Conservation (phyloP, 1,140 invertebrate species). For the Brachionus manjavacas region DNA sequence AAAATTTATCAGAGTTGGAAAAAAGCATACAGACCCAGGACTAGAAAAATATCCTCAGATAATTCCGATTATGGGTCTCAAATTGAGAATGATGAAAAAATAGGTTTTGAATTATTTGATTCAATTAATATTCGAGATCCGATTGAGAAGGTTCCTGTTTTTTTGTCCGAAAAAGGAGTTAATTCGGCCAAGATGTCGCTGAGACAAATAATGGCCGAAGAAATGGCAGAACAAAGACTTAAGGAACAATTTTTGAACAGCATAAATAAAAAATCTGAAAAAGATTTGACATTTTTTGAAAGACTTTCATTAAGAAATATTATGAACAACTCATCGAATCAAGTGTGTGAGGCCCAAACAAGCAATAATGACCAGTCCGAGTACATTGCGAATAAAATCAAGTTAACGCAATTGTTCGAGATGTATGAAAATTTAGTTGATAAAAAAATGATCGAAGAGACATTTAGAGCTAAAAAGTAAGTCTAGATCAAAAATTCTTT, state of each 20-base stretch:
- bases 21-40: not conserved
- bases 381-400: not conserved
- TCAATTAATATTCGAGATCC: constrained; percentile 12
- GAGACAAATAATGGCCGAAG: constrained; percentile 33
- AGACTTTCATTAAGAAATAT: not conserved
- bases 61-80: not conserved
- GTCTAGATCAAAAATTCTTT: not conserved
- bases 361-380: not conserved
- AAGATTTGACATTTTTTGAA: not conserved
- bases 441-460: constrained; percentile 2
- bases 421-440: constrained; percentile 26
- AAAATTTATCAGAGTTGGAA: constrained; percentile 32
- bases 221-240: not conserved
- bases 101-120: constrained; percentile 19
- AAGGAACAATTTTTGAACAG: not conserved
- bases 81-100: constrained; percentile 10
- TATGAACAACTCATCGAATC: not conserved
- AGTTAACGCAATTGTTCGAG: constrained; percentile 7
- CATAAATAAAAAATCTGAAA: not conserved
- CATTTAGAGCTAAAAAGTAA: constrained; percentile 5
- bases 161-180: constrained; percentile 2
- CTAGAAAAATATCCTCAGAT: not conserved
- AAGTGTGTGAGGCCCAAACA: not conserved
- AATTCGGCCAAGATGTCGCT: constrained; percentile 1
- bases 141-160: constrained; percentile 14